These are phyloP conservation scores for Drosophila takahashii DNA, from an alignment of 1,140 invertebrate genomes.

Conservation along the genomic window DNA sequence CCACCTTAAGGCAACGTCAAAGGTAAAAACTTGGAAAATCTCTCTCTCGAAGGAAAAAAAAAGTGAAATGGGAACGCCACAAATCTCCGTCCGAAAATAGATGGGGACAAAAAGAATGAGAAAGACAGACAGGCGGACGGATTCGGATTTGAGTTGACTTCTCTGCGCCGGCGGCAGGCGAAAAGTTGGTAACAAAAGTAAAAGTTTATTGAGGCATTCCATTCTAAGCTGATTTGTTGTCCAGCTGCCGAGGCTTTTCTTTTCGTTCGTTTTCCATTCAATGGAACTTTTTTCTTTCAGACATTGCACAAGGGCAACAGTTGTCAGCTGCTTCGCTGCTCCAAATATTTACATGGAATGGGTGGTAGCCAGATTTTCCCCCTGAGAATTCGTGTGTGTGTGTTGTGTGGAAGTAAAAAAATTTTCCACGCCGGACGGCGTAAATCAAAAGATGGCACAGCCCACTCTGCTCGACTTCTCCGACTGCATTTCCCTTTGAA, in stretches of 20 bases:
- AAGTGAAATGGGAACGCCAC: constrained; percentile 75
- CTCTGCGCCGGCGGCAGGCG: constrained; percentile 24
- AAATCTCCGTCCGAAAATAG: constrained; percentile 77
- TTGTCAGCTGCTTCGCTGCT: constrained; percentile 62
- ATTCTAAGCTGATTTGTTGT: constrained; percentile 60
- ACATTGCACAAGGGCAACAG: constrained; percentile 75
- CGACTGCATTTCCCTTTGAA: constrained; percentile 68
- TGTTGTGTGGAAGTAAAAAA: constrained; percentile 50
- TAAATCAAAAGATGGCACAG: constrained; percentile 64
- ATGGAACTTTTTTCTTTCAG: constrained; percentile 1
- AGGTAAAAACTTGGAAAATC: constrained; percentile 67
- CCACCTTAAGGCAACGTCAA: constrained; percentile 75
- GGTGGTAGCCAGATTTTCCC: constrained; percentile 43
- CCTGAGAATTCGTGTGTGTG: constrained; percentile 30
- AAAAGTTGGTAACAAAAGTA: constrained; percentile 61
- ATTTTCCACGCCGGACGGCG: constrained; percentile 74
- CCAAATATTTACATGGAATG: constrained; percentile 78
- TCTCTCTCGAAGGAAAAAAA: constrained; percentile 5
- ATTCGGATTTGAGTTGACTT: constrained; percentile 61
- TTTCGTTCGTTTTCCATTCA: constrained; percentile 4
- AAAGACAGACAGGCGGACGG: constrained; percentile 22
- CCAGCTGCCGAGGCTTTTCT: constrained; percentile 43
- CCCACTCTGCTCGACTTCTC: neutral
- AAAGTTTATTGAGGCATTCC: constrained; percentile 61
- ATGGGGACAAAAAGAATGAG: constrained; percentile 43